Evolutionary conservation across 2,888 invertebrate genomes (phyloP).

Genomic region (Limenitis camilla): DNA sequence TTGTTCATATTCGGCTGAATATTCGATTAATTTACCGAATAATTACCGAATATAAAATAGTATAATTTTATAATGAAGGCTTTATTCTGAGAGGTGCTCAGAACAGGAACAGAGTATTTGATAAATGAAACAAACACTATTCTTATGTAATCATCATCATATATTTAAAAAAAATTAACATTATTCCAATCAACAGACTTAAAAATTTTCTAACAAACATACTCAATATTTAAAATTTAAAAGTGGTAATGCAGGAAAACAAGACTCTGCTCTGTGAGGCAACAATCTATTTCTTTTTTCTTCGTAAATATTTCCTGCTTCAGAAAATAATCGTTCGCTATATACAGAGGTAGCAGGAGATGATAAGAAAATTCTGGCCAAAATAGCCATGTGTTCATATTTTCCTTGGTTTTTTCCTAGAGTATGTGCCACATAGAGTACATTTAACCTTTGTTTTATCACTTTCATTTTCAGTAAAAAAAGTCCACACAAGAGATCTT

Average conservation of each 20-base stretch:
- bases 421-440: conserved; percentile 5
- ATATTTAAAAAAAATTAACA: too few species aligned
- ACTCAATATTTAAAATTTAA: not conserved
- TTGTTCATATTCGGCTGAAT: too few species aligned
- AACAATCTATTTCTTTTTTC: not conserved
- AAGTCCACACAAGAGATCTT: conserved; percentile 7
- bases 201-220: not conserved
- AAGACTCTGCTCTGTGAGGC: not conserved
- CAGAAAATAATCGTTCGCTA: not conserved
- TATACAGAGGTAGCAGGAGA: not conserved
- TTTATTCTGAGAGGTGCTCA: too few species aligned
- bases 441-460: conserved; percentile 10
- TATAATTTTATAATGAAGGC: too few species aligned
- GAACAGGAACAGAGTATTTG: too few species aligned
- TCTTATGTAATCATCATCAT: too few species aligned
- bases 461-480: conserved; percentile 4
- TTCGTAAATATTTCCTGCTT: too few species aligned
- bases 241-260: not conserved
- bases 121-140: too few species aligned
- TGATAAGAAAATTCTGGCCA: not conserved
- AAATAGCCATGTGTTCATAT: not conserved
- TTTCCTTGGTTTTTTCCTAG: not conserved
- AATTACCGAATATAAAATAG: too few species aligned
- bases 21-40: too few species aligned
- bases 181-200: too few species aligned